Evolutionary conservation across 2,888 invertebrate species (phyloP).

Genomic region (Dione juno): DNA sequence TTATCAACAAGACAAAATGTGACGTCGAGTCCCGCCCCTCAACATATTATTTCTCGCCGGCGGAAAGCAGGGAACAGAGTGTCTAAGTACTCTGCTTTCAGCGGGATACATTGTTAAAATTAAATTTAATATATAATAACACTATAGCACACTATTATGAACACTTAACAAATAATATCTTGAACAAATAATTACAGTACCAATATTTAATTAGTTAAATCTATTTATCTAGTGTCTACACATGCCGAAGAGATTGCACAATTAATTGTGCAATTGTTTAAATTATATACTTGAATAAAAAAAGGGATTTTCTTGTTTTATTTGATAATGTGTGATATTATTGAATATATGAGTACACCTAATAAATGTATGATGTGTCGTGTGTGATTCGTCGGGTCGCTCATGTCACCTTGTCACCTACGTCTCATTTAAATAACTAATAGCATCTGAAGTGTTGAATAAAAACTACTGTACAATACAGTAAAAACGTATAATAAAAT

Average conservation of each 20-base stretch:
- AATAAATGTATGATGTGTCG: background rate
- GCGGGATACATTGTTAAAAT: too few relatives aligned
- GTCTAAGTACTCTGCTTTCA: too few relatives aligned
- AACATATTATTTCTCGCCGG: too few relatives aligned
- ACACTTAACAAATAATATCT: background rate
- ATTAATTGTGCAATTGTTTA: background rate
- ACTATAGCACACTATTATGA: too few relatives aligned
- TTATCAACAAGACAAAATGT: too few relatives aligned
- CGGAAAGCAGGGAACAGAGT: too few relatives aligned
- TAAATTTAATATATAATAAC: too few relatives aligned
- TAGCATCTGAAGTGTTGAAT: background rate
- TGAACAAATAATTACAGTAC: constrained; percentile 5
- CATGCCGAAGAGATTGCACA: background rate
- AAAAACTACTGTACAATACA: background rate
- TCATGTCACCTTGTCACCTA: constrained; percentile 12
- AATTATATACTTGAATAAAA: background rate
- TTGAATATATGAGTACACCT: too few relatives aligned
- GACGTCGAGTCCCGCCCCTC: too few relatives aligned
- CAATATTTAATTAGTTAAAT: background rate
- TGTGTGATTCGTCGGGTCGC: background rate
- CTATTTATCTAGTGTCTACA: background rate
- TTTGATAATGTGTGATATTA: background rate
- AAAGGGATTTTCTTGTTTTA: background rate
- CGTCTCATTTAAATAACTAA: background rate
- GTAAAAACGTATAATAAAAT: constrained; percentile 12